These are phyloP conservation scores for Aplidium turbinatum DNA, from an alignment of 23 tunicate genomes.

Conservation along the genomic window DNA sequence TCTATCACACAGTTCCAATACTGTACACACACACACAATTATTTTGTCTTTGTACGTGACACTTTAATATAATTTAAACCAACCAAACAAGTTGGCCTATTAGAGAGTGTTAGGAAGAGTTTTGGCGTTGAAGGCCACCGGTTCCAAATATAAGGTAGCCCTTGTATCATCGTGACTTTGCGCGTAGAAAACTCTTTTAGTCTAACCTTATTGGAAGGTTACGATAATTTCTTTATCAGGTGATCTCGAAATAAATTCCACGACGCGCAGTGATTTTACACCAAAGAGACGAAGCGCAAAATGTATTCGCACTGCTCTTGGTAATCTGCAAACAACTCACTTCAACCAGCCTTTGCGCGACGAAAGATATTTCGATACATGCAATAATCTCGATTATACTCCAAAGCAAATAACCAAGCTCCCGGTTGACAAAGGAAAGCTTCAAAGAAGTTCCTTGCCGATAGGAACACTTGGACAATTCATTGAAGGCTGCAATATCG, in stretches of 20 bases:
- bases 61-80: too few relatives aligned
- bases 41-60: neutral
- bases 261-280: slow-evolving; percentile 67
- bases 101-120: too few relatives aligned
- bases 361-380: slow-evolving; percentile 60
- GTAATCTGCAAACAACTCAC: slow-evolving; percentile 62
- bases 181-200: too few relatives aligned
- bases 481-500: slow-evolving; percentile 71
- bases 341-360: slow-evolving; percentile 63
- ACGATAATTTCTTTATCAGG: too few relatives aligned
- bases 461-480: slow-evolving; percentile 77
- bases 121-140: too few relatives aligned
- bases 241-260: slow-evolving; percentile 16
- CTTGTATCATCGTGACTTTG: too few relatives aligned
- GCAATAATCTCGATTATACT: slow-evolving; percentile 60
- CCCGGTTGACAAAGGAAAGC: slow-evolving; percentile 43
- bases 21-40: neutral
- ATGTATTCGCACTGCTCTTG: slow-evolving; percentile 35
- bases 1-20: slow-evolving; percentile 1
- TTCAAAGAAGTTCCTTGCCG: slow-evolving; percentile 70
- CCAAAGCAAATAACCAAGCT: slow-evolving; percentile 44
- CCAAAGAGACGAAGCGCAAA: slow-evolving; percentile 27
- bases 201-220: too few relatives aligned
- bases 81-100: too few relatives aligned
- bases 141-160: too few relatives aligned